A percentile compares a stretch with the other conserved stretches of the same genome.
phyloP scores from a whole-genome alignment of 2,113 vertebrate genomes.

The Spheniscus mendiculus region DNA sequence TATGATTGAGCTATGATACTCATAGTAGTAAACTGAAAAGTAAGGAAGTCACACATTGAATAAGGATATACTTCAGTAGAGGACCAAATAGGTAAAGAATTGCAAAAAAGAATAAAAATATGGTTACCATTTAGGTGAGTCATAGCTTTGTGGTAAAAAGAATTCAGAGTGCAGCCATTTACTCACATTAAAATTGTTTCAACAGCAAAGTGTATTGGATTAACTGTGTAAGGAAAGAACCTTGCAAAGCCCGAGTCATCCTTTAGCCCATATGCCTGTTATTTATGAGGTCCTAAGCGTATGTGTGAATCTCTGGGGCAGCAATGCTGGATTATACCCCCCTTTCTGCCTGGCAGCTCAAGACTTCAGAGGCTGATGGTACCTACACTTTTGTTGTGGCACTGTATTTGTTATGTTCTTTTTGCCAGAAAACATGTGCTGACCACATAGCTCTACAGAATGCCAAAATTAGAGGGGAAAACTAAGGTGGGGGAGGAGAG shows the following conservation, averaged over 20 bases:
- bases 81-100: background rate
- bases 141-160: background rate
- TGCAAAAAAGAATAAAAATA: background rate
- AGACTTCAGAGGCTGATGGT: background rate
- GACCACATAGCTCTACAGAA: background rate
- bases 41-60: background rate
- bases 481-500: background rate
- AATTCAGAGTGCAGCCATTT: background rate
- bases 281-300: background rate
- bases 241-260: background rate
- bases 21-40: background rate
- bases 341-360: background rate
- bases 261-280: background rate
- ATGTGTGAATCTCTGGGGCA: background rate
- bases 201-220: too few species aligned
- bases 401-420: background rate
- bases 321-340: background rate
- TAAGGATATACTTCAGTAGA: background rate
- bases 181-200: too few species aligned
- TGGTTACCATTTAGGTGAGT: background rate
- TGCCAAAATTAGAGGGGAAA: background rate
- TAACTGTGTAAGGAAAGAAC: background rate
- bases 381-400: background rate
- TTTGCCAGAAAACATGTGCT: background rate
- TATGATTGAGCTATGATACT: constrained; percentile 45